Percentiles rank a stretch among this genome's conserved stretches.
phyloP scores from a whole-genome alignment of 2,113 vertebrate species.

The Parus major region DNA sequence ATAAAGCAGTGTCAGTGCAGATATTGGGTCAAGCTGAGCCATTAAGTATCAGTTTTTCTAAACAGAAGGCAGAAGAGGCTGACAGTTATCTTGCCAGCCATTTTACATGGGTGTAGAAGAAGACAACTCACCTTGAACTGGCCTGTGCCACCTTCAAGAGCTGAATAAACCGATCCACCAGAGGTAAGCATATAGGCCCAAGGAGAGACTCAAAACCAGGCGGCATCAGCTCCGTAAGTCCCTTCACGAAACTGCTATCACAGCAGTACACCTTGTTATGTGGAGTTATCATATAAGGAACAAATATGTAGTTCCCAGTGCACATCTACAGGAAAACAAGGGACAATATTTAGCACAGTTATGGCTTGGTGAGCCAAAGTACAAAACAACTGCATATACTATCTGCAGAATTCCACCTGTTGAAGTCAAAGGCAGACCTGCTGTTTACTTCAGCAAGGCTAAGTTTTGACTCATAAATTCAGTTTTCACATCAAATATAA shows the following conservation, averaged over 20 bases:
- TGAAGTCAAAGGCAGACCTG: background rate
- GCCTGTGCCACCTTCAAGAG: conserved; percentile 90
- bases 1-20: background rate
- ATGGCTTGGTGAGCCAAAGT: background rate
- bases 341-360: background rate
- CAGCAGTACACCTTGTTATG: conserved; percentile 98
- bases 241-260: conserved; percentile 94
- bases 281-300: conserved; percentile 96
- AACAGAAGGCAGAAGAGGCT: background rate
- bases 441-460: background rate
- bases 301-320: conserved; percentile 94
- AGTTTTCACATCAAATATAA: background rate
- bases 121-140: conserved; percentile 86
- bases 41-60: background rate
- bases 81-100: background rate
- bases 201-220: conserved; percentile 93
- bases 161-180: conserved; percentile 92
- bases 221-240: conserved; percentile 94
- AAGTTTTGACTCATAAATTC: background rate
- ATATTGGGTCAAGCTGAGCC: background rate
- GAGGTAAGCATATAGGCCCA: conserved; percentile 94
- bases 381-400: background rate
- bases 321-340: conserved; percentile 81
- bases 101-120: background rate
- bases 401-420: background rate